These are phyloP conservation scores for Jaculus jaculus DNA, from an alignment of 2,113 vertebrate species.

Conservation along the genomic window DNA sequence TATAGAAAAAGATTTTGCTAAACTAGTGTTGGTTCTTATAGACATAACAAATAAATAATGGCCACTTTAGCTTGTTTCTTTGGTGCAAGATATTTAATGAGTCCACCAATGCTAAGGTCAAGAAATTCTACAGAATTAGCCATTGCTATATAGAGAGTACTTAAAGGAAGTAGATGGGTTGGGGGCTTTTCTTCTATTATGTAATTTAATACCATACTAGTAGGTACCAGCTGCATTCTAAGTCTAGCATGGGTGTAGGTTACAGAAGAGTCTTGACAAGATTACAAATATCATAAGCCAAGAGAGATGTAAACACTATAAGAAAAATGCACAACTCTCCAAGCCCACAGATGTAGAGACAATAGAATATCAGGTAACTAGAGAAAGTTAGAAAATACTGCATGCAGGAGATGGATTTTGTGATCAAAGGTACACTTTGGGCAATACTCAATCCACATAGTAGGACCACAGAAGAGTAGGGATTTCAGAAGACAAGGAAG, in stretches of 20 bases:
- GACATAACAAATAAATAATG: neutral
- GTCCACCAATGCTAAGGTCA: neutral
- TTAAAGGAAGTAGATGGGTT: neutral
- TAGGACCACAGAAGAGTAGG: accelerated
- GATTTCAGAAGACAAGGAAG: neutral
- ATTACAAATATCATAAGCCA: neutral
- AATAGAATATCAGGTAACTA: neutral
- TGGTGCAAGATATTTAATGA: neutral
- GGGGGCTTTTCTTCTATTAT: neutral
- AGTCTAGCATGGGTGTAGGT: neutral
- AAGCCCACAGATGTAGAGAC: neutral
- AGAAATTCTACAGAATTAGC: neutral
- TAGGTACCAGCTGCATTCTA: neutral
- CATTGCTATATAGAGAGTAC: neutral
- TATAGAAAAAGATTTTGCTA: constrained; percentile 2
- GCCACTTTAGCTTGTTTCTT: neutral
- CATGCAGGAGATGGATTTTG: neutral
- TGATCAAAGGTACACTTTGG: neutral
- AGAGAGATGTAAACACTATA: neutral
- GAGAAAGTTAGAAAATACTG: neutral
- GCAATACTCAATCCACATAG: neutral
- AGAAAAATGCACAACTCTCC: neutral
- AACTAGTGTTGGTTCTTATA: constrained; percentile 6
- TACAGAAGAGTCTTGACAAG: neutral
- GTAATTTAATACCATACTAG: neutral